These are phyloP conservation scores for Drosophila jambulina DNA, from an alignment of 1,140 invertebrate genomes.

Conservation along the genomic window DNA sequence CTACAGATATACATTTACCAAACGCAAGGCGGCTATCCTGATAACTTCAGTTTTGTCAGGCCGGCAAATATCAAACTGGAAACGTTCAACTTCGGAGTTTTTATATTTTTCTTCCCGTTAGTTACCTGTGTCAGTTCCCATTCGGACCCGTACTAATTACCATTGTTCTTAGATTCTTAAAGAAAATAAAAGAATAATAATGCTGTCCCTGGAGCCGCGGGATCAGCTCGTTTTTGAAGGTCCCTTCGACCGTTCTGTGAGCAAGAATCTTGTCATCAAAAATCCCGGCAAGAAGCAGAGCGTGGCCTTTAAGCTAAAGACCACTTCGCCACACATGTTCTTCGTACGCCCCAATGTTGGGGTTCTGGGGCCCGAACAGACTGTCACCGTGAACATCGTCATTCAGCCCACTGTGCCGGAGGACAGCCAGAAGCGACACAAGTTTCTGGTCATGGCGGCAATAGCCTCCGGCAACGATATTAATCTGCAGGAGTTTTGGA, in stretches of 20 bases:
- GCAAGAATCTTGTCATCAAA: conserved; percentile 32
- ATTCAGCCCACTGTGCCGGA: conserved; percentile 37
- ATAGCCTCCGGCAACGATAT: neutral
- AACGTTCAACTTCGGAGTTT: neutral
- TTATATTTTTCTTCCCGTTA: neutral
- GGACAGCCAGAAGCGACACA: conserved; percentile 38
- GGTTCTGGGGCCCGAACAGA: conserved; percentile 23
- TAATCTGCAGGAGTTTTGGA: conserved; percentile 58
- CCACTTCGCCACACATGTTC: conserved; percentile 57
- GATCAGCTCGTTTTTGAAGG: conserved; percentile 50
- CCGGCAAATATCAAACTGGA: neutral
- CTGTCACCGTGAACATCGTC: conserved; percentile 44
- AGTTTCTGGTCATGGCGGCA: conserved; percentile 52
- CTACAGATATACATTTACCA: neutral
- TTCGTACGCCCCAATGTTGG: conserved; percentile 69
- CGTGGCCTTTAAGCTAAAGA: conserved; percentile 66
- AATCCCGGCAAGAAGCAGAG: conserved; percentile 36
- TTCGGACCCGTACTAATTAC: conserved; percentile 1
- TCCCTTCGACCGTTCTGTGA: conserved; percentile 30
- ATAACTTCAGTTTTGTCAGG: neutral
- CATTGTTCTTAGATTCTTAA: neutral
- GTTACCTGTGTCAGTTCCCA: neutral
- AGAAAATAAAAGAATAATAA: neutral
- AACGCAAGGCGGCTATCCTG: neutral
- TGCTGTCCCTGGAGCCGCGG: conserved; percentile 42